phyloP scores from a whole-genome alignment of 2,113 vertebrate genomes.

The Prunella himalayana region DNA sequence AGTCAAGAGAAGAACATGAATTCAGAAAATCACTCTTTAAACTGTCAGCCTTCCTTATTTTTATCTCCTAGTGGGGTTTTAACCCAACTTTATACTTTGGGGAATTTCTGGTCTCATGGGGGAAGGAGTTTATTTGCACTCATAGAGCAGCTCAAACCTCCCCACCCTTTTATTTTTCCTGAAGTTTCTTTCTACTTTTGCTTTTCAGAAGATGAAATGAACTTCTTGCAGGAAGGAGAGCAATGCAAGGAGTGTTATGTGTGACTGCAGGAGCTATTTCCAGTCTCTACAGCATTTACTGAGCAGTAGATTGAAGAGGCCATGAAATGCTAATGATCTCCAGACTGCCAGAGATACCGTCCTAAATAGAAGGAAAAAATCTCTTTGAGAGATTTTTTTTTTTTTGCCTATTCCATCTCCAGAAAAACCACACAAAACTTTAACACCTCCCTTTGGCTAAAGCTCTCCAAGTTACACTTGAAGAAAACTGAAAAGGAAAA shows the following conservation, averaged over 20 bases:
- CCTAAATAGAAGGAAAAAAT: slow-evolving; percentile 23
- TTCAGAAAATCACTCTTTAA: not conserved
- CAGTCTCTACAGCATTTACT: not conserved
- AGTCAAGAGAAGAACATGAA: not conserved
- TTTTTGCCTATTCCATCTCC: slow-evolving; percentile 3
- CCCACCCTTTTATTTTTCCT: rapidly evolving
- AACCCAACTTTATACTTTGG: not conserved
- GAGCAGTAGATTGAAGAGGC: not conserved
- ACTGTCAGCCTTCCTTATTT: not conserved
- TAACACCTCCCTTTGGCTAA: slow-evolving; percentile 42
- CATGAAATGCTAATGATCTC: slow-evolving; percentile 26
- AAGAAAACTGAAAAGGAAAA: not conserved
- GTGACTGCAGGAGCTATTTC: slow-evolving; percentile 33
- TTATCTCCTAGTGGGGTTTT: not conserved
- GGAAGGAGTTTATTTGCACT: not conserved
- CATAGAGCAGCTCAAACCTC: not conserved
- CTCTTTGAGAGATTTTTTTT: not conserved
- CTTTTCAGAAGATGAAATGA: not conserved
- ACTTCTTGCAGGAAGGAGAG: not conserved
- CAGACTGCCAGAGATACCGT: not conserved
- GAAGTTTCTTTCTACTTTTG: not conserved
- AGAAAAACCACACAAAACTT: slow-evolving; percentile 38
- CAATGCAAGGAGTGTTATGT: not conserved
- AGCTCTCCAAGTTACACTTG: slow-evolving; percentile 7
- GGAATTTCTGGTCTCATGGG: not conserved